Base-by-base conservation (phyloP, 2,797 vertebrate genomes). In the Pseudomugil gertrudae region DNA sequence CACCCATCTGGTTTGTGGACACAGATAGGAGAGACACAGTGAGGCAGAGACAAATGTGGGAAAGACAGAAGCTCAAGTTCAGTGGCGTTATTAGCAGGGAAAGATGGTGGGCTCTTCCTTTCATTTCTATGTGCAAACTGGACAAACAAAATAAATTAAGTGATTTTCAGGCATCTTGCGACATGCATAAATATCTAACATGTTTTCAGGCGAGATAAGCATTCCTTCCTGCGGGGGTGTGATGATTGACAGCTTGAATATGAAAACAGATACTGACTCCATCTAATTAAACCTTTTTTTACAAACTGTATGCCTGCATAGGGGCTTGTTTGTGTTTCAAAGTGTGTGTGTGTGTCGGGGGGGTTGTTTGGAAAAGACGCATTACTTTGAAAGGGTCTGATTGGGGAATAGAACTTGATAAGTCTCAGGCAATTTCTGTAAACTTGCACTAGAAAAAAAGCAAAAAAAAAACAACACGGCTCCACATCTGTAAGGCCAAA, bases 1-100 rank as follows among this genome's bases (percentile, higher is more conserved):
- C 85, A 72, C 79, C 70, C 84, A 86, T 77, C 74, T 69, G 57
- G 68, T 86, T 75, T 87, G 83, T 63, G 69, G 65, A 74, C 26
- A 63, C 57, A 86, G 84, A 89, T 86, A 90, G 70, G 78, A 83
- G 54, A 69, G n/a, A 53, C 3, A 14, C 17, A 51, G 17, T 15
- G 27, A 68, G 64, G 52, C 32, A 58, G 61, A 72, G 53, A 67
- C 50, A 76, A 48, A 76, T 55, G 59, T 63, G 35, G 30, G 15
- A 32, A 15, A 60, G 23, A 52, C 53, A 23, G 24, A 63, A 45
- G 35, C 24, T 17, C 62, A 61, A 51, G 51, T 45, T 57, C 48
- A 35, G 52, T 36, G 24, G 57, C 19, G 19, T 59, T 72, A 13
- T 7, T 50, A 23, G n/a, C 38, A 14, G 64, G 45, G 33, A 43